Percentiles rank a stretch among this genome's conserved stretches.
Evolutionary conservation across 2,113 vertebrate species (phyloP).

Genomic region (Australoheros scitulus): DNA sequence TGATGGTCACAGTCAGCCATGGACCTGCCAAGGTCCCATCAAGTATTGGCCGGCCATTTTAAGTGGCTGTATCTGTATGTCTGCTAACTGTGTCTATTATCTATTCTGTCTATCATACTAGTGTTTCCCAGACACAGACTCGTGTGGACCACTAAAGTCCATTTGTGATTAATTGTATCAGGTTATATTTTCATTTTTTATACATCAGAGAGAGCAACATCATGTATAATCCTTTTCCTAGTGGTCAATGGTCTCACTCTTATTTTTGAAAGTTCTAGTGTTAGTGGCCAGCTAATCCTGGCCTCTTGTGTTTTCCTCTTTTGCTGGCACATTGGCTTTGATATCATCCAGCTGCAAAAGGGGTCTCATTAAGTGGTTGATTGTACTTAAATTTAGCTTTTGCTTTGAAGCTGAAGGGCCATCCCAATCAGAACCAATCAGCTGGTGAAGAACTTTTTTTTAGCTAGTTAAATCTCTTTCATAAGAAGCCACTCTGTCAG

Average conservation of each 20-base stretch:
- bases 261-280: background rate
- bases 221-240: background rate
- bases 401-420: background rate
- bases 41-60: no score
- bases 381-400: background rate
- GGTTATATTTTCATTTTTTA: background rate
- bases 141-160: background rate
- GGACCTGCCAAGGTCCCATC: no score
- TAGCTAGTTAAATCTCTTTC: conserved; percentile 6
- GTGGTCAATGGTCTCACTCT: background rate
- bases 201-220: background rate
- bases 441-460: background rate
- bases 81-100: background rate
- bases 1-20: no score
- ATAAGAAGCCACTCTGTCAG: background rate
- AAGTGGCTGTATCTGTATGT: background rate
- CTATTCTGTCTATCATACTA: no score
- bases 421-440: background rate
- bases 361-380: background rate
- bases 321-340: background rate
- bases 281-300: background rate
- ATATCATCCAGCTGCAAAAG: background rate
- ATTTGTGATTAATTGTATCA: background rate
- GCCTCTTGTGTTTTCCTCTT: background rate
- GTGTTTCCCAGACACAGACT: background rate